Percentiles rank a stretch among this genome's conserved stretches.
Evolutionary conservation across 2,113 vertebrate genomes (phyloP).

Genomic region (Trematocara variabile): DNA sequence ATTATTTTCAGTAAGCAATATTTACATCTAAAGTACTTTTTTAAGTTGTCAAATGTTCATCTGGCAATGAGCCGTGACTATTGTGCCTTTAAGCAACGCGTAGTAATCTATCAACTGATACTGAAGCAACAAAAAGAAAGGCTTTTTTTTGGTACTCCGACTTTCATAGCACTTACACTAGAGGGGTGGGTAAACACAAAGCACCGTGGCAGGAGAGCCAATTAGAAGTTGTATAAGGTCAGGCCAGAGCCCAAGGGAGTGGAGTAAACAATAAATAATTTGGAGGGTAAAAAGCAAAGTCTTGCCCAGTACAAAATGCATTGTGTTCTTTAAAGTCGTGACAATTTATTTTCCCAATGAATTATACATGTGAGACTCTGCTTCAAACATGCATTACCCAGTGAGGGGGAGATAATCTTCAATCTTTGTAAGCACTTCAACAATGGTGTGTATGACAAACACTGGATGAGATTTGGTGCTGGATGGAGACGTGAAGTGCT

Average conservation of each 20-base stretch:
- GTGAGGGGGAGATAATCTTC: constrained; percentile 77
- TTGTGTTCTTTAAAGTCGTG: constrained; percentile 75
- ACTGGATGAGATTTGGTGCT: constrained; percentile 69
- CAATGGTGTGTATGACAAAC: constrained; percentile 77
- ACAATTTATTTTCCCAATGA: constrained; percentile 83
- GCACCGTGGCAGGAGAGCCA: constrained; percentile 53
- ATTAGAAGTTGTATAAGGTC: constrained; percentile 77
- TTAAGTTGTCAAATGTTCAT: not conserved
- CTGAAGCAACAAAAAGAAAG: not conserved
- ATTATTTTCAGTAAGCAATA: not conserved
- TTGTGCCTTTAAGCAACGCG: not conserved
- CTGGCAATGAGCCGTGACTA: not conserved
- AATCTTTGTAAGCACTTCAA: constrained; percentile 74
- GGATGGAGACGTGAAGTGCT: constrained; percentile 71
- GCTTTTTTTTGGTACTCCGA: not conserved
- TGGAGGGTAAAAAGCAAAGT: constrained; percentile 81
- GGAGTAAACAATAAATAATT: constrained; percentile 81
- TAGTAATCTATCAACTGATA: not conserved
- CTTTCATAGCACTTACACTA: constrained; percentile 19
- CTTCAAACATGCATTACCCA: constrained; percentile 73
- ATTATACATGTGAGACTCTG: constrained; percentile 76
- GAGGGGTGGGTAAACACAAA: constrained; percentile 25
- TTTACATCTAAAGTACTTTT: not conserved
- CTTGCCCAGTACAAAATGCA: constrained; percentile 82
- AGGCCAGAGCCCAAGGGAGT: constrained; percentile 65